Conservation (phyloP, 2,888 invertebrate species). For the Amphimallon solstitiale region DNA sequence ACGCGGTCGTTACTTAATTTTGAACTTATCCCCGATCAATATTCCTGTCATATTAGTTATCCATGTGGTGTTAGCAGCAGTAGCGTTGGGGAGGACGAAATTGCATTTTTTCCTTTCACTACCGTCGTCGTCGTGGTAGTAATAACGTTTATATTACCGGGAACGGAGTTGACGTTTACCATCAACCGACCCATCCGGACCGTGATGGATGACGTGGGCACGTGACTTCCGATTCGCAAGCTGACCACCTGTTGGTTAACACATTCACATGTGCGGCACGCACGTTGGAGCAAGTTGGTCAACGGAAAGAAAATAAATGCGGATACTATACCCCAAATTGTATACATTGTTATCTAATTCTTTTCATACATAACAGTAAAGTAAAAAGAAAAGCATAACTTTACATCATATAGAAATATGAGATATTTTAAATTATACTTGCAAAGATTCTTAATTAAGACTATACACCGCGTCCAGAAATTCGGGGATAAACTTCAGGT, state of each 20-base stretch:
- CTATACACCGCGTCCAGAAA: too few relatives aligned
- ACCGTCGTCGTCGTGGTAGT: conserved; percentile 8
- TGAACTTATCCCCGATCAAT: conserved; percentile 18
- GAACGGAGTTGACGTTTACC: conserved; percentile 46
- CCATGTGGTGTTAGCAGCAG: background rate
- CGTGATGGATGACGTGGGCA: conserved; percentile 46
- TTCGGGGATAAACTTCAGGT: too few relatives aligned
- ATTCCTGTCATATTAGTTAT: conserved; percentile 30
- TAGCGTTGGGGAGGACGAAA: conserved; percentile 8
- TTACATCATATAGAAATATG: too few relatives aligned
- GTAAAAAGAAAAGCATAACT: too few relatives aligned
- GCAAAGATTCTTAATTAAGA: too few relatives aligned
- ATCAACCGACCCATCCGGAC: conserved; percentile 44
- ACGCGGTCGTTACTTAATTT: conserved; percentile 12
- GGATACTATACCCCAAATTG: background rate
- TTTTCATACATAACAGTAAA: too few relatives aligned
- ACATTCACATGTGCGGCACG: conserved; percentile 50
- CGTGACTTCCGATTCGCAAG: conserved; percentile 46
- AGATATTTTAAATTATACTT: too few relatives aligned
- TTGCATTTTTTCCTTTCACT: conserved; percentile 25
- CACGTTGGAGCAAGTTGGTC: conserved; percentile 41
- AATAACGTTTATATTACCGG: conserved; percentile 39
- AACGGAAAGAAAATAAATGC: background rate
- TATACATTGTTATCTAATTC: too few relatives aligned
- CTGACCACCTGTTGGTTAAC: conserved; percentile 55